Evolutionary conservation across 2,113 vertebrate genomes (phyloP).

Genomic region (Okapia johnstoni): DNA sequence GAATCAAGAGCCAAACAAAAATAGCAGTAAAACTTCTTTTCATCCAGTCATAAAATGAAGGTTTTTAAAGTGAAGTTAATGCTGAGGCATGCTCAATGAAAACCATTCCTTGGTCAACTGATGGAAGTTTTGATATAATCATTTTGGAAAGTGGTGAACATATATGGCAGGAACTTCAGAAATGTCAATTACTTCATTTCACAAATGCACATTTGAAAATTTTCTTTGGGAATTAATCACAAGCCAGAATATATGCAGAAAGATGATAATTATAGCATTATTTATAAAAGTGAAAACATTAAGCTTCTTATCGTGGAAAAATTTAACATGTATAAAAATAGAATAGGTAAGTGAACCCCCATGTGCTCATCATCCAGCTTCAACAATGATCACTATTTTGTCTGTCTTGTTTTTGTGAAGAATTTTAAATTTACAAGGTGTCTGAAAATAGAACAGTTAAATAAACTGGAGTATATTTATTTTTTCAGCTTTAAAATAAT

Average conservation of each 20-base stretch:
- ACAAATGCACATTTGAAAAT: background rate
- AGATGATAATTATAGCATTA: background rate
- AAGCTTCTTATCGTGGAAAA: background rate
- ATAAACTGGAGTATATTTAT: background rate
- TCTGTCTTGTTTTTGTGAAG: background rate
- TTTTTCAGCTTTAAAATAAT: background rate
- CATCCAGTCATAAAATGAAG: background rate
- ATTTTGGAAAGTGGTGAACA: background rate
- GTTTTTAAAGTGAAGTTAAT: background rate
- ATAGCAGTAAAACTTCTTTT: background rate
- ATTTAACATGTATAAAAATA: background rate
- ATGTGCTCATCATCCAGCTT: background rate
- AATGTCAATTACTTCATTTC: conserved; percentile 26
- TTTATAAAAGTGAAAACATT: background rate
- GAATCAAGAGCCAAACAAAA: background rate
- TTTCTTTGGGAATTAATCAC: background rate
- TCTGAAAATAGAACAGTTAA: background rate
- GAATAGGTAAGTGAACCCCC: background rate
- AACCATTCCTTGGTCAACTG: background rate
- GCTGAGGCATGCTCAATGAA: background rate
- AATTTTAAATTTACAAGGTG: background rate
- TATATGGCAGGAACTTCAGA: background rate
- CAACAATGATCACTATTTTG: conserved; percentile 21
- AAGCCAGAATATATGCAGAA: background rate
- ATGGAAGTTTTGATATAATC: background rate